These are phyloP conservation scores for Podotricha telesiphe DNA, from an alignment of 2,888 invertebrate species.

Conservation along the genomic window DNA sequence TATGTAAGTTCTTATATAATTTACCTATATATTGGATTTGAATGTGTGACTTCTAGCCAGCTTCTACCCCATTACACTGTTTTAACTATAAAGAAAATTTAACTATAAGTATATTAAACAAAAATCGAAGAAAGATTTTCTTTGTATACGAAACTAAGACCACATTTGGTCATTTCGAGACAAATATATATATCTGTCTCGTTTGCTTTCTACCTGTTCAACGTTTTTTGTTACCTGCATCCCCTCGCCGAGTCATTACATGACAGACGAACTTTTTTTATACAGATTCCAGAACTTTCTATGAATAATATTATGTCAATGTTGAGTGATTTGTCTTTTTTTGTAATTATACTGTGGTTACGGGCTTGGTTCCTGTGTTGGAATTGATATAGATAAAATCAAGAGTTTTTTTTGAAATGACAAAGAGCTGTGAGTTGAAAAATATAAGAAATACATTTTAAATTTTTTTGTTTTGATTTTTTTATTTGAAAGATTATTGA, in stretches of 20 bases:
- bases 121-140: background rate
- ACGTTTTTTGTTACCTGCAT: slow-evolving; percentile 55
- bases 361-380: background rate
- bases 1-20: too few species aligned
- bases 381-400: slow-evolving; percentile 1
- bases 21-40: too few species aligned
- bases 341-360: slow-evolving; percentile 1
- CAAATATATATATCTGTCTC: slow-evolving; percentile 42
- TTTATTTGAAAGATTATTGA: too few species aligned
- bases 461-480: too few species aligned
- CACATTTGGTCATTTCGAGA: slow-evolving; percentile 7
- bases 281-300: slow-evolving; percentile 21
- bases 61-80: too few species aligned
- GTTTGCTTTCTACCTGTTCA: slow-evolving; percentile 56
- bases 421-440: background rate
- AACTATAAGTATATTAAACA: background rate
- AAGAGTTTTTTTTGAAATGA: background rate
- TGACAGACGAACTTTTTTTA: slow-evolving; percentile 21
- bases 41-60: too few species aligned
- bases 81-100: too few species aligned
- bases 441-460: background rate
- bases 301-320: slow-evolving; percentile 24
- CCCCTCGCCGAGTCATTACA: slow-evolving; percentile 54
- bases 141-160: background rate
- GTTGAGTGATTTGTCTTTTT: slow-evolving; percentile 15